Conservation (phyloP, 2,113 vertebrate genomes). For the Tyrannus savana region DNA sequence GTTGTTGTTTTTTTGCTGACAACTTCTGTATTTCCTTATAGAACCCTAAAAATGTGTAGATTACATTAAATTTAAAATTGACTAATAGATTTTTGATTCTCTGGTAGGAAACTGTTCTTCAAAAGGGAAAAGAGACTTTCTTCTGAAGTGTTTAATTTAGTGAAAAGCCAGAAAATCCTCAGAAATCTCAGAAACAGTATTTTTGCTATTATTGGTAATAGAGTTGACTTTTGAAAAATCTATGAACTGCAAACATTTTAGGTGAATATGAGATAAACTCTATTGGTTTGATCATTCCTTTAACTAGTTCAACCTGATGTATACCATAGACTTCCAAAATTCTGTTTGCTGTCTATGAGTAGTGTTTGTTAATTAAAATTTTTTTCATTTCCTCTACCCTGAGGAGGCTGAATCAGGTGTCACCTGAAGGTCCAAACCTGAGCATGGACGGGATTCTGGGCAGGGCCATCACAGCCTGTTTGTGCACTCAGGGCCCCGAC, state of each 20-base stretch:
- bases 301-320: not conserved
- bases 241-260: not conserved
- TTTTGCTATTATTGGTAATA: not conserved
- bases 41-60: not conserved
- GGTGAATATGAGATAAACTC: not conserved
- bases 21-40: not conserved
- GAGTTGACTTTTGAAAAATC: not conserved
- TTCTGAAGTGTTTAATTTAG: not conserved
- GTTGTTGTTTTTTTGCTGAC: not conserved
- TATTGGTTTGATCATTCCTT: not conserved
- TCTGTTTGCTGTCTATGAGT: not conserved
- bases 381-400: not conserved
- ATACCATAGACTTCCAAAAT: not conserved
- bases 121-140: not conserved
- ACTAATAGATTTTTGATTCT: not conserved
- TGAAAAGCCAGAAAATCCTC: not conserved
- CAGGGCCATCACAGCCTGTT: not conserved
- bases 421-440: not conserved
- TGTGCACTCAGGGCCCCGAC: not conserved
- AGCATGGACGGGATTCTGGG: rapidly evolving
- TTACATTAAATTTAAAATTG: not conserved
- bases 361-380: not conserved
- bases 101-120: not conserved
- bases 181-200: not conserved
- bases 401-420: not conserved